These are phyloP conservation scores for Latheticus oryzae DNA, from an alignment of 2,888 invertebrate species.

Conservation along the genomic window DNA sequence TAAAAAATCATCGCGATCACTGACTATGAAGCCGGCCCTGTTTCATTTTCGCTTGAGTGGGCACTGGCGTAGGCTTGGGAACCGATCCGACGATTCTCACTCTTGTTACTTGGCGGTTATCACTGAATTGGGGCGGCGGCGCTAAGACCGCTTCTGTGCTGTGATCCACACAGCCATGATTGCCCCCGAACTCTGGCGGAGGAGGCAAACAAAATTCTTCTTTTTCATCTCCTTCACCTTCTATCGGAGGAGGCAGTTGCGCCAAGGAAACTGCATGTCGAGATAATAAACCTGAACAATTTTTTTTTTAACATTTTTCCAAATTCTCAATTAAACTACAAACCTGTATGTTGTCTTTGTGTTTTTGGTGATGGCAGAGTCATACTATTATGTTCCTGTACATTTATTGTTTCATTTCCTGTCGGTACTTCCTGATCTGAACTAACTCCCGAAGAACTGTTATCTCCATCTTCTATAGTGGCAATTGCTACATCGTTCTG, in stretches of 20 bases:
- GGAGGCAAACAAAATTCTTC: constrained; percentile 73
- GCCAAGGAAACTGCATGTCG: constrained; percentile 74
- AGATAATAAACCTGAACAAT: constrained; percentile 25
- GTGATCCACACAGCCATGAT: constrained; percentile 50
- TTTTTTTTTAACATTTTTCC: constrained; percentile 51
- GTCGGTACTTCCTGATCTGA: constrained; percentile 83
- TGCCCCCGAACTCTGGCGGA: constrained; percentile 70
- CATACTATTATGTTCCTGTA: constrained; percentile 52
- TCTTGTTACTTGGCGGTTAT: constrained; percentile 72
- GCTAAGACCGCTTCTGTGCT: constrained; percentile 74
- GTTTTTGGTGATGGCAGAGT: constrained; percentile 55
- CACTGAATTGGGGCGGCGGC: constrained; percentile 92
- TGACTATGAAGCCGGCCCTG: constrained; percentile 64
- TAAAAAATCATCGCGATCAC: constrained; percentile 49
- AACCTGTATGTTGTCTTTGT: constrained; percentile 58
- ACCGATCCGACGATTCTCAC: constrained; percentile 87
- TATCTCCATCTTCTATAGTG: constrained; percentile 82
- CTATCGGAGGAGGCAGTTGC: constrained; percentile 83
- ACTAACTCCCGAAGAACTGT: constrained; percentile 89
- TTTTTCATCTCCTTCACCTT: constrained; percentile 77
- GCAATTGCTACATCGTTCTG: constrained; percentile 61
- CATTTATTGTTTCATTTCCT: constrained; percentile 63
- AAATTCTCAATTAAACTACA: constrained; percentile 54
- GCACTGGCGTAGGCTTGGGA: constrained; percentile 70
- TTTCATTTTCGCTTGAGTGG: constrained; percentile 57